phyloP scores from a whole-genome alignment of 2,113 vertebrate genomes.

The Myxocyprinus asiaticus region DNA sequence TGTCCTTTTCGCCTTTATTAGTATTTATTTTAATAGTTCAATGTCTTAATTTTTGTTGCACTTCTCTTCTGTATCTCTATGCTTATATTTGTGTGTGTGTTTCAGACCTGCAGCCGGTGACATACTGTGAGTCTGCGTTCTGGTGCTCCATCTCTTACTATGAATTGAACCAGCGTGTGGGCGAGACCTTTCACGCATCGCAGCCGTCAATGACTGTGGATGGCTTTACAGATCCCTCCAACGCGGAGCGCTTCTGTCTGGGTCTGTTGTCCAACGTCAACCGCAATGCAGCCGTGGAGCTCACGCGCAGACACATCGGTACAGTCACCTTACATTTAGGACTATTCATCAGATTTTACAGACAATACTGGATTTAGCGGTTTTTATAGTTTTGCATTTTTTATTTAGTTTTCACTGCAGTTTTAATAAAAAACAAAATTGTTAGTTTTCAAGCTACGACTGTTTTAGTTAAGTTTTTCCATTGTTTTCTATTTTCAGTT shows the following conservation, averaged over 20 bases:
- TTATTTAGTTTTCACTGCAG: too few relatives aligned
- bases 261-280: conserved; percentile 95
- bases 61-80: background rate
- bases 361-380: too few relatives aligned
- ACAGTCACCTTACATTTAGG: conserved; percentile 35
- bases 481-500: too few relatives aligned
- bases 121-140: conserved; percentile 97
- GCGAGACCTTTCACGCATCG: conserved; percentile 95
- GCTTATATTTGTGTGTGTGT: background rate
- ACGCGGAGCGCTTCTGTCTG: conserved; percentile 95
- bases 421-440: too few relatives aligned
- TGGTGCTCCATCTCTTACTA: conserved; percentile 99
- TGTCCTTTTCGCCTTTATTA: background rate
- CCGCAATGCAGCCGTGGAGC: conserved; percentile 91
- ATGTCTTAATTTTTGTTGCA: background rate
- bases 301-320: conserved; percentile 95
- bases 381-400: too few relatives aligned
- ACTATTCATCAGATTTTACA: too few relatives aligned
- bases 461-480: too few relatives aligned
- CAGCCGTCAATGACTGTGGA: conserved; percentile 98
- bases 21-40: background rate
- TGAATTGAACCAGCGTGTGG: conserved; percentile 96
- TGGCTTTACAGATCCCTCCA: conserved; percentile 96
- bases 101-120: conserved; percentile 93
- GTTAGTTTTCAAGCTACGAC: too few relatives aligned